Evolutionary conservation across 2,113 vertebrate genomes (phyloP), one percentile per base, ranked within the genome.

Genomic region (Lucifuga dentata): DNA sequence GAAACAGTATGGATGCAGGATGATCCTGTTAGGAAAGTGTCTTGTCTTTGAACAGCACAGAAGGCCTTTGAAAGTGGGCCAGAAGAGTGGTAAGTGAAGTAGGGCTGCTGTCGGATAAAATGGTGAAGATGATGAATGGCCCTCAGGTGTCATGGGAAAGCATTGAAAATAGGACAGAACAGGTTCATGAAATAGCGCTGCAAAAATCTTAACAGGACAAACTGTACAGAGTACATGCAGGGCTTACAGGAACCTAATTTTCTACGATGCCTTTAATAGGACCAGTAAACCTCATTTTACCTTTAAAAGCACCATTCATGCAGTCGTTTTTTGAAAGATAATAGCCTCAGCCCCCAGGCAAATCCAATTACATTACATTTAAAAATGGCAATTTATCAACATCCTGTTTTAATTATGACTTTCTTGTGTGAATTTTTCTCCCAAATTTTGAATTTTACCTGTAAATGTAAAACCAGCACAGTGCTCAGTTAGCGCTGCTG

Each of bases 61-160:
- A 80, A 80, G 68, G 60, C 63, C 59, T 72, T 77, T 71, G 73
- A 89, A 92, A 93, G 81, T 91, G 90, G 91, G 91, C 76, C 91
- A 90, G 68, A 81, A 41, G 77, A 85, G 82, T 19, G 57, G 55
- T 49, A 61, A 81, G 81, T 74, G 79, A 89, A 89, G 85, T 88
- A 85, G 87, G 85, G 74, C 89, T 89, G 80, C 84, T 84, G 86
- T 87, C 61, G 61, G 69, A 76, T 73, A 3, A 79, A 75, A 72
- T 51, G 62, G 65, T 79, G 83, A 89, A 67, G 76, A 89, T 93
- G 91, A 93, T 93, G 88, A 91, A 93, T 93, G 80, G 82, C 76
- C 78, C 84, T 90, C 80, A 88, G 78, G 89, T 84, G 90, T 85
- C 88, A 84, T 75, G 65, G 88, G 87, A 86, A 86, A 76, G 78